Base-by-base conservation (phyloP, 1,140 invertebrate genomes). In the Pseudobourletiella spinata region DNA sequence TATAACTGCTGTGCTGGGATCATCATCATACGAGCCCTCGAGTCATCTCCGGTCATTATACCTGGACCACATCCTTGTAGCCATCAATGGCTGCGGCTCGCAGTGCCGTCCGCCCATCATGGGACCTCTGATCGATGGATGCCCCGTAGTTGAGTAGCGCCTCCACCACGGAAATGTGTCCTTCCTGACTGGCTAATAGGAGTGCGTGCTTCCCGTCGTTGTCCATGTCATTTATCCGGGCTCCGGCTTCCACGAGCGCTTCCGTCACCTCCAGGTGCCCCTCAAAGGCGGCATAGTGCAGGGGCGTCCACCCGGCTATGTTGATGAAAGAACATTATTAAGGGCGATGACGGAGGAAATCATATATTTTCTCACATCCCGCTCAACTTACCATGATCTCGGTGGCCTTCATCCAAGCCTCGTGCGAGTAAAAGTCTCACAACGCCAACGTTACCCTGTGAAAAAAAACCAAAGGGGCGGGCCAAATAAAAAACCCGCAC, bases 41-140 rank as follows among this genome's bases (percentile, higher is more conserved):
- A n/a, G n/a, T n/a, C n/a, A n/a, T n/a, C n/a, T n/a, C n/a, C n/a
- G n/a, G n/a, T n/a, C n/a, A n/a, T 35, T 32, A 11, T 62, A 69
- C 67, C 59, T 69, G 67, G 11, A 69, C 67, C 25, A 70, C 52
- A 57, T 67, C 78, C 71, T 87, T 85, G 74, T 95, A 91, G 0
- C 89, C 87, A 74, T 91, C 88, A 2, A 92, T 73, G 14, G 89
- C 87, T 26, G 90, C 90, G 43, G 92, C 80, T 76, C 93, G 83
- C n/a, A 97, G 79, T n/a, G 94, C 89, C 3, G 92, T 95, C 76
- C 92, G 92, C 3, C 92, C 92, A 76, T 96, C 92, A 73, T 95
- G 89, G 25, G 92, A 90, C 54, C 86, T 81, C 72, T 93, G 89
- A 77, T 96, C 88, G 3, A 93, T 86, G 4, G 86, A 84, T 20